phyloP scores from a whole-genome alignment of 1,140 invertebrate genomes.

The Drosophila miranda region DNA sequence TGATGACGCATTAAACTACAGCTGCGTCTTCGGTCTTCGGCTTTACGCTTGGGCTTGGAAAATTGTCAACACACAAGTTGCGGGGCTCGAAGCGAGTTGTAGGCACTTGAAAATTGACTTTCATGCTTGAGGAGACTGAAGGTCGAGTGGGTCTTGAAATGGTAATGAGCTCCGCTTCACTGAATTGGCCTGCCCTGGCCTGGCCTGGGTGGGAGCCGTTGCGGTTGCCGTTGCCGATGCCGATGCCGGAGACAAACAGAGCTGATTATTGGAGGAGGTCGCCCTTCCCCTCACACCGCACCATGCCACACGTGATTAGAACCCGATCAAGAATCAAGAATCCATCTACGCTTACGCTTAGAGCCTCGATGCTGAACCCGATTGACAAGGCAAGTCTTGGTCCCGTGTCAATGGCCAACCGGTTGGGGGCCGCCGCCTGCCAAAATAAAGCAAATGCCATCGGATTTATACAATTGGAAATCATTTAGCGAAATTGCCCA shows the following conservation, averaged over 20 bases:
- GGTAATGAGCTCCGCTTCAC: constrained; percentile 44
- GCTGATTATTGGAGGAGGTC: constrained; percentile 23
- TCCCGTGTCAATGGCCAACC: constrained; percentile 48
- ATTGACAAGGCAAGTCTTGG: constrained; percentile 23
- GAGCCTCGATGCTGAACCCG: background rate
- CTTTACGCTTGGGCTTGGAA: constrained; percentile 31
- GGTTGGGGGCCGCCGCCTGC: constrained; percentile 11
- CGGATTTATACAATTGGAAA: constrained; percentile 33
- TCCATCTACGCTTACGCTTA: constrained; percentile 11
- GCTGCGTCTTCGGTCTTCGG: background rate
- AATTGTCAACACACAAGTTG: constrained; percentile 41
- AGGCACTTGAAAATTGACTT: constrained; percentile 50
- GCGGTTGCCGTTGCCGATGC: too few relatives aligned
- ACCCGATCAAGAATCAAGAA: background rate
- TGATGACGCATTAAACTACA: constrained; percentile 7
- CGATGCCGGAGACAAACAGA: constrained; percentile 5
- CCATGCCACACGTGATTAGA: background rate
- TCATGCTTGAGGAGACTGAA: constrained; percentile 51
- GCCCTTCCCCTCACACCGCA: too few relatives aligned
- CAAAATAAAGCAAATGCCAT: too few relatives aligned
- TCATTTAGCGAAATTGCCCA: constrained; percentile 27
- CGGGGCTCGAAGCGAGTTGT: background rate
- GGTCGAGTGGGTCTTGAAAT: constrained; percentile 41
- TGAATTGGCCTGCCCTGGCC: background rate
- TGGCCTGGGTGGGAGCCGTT: too few relatives aligned